Evolutionary conservation across 2,888 invertebrate species (phyloP).

Genomic region (Drosophila buzzatii): DNA sequence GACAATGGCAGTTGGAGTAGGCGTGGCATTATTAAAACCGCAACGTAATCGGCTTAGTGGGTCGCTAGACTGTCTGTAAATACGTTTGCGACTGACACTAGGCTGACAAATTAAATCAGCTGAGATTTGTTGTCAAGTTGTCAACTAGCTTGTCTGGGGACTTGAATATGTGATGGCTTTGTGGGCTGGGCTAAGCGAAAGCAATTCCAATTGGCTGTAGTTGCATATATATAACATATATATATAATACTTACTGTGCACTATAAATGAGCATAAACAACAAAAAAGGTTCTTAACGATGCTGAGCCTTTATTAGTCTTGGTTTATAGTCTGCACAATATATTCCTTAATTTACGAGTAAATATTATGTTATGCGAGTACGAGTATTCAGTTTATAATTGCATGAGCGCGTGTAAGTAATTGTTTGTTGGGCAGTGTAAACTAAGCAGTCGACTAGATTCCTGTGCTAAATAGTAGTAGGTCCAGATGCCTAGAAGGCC

Average conservation of each 20-base stretch:
- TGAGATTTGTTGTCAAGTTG: constrained; percentile 68
- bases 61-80: constrained; percentile 36
- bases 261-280: not conserved
- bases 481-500: not conserved
- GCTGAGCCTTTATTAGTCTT: constrained; percentile 32
- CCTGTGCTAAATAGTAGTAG: not conserved
- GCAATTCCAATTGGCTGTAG: not conserved
- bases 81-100: constrained; percentile 56
- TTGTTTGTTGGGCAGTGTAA: constrained; percentile 3
- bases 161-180: not conserved
- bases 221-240: not conserved
- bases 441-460: constrained; percentile 26
- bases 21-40: constrained; percentile 32
- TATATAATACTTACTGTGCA: not conserved
- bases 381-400: not conserved
- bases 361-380: constrained; percentile 5
- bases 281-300: constrained; percentile 8
- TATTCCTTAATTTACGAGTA: not conserved
- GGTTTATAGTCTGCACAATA: not conserved
- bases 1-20: constrained; percentile 21
- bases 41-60: constrained; percentile 68
- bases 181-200: not conserved
- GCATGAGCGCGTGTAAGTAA: not conserved
- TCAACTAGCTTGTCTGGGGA: constrained; percentile 15
- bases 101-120: constrained; percentile 69